Percentiles rank a stretch among this genome's conserved stretches.
Conservation (phyloP, 2,888 invertebrate species). For the Oxycera nigricornis region DNA sequence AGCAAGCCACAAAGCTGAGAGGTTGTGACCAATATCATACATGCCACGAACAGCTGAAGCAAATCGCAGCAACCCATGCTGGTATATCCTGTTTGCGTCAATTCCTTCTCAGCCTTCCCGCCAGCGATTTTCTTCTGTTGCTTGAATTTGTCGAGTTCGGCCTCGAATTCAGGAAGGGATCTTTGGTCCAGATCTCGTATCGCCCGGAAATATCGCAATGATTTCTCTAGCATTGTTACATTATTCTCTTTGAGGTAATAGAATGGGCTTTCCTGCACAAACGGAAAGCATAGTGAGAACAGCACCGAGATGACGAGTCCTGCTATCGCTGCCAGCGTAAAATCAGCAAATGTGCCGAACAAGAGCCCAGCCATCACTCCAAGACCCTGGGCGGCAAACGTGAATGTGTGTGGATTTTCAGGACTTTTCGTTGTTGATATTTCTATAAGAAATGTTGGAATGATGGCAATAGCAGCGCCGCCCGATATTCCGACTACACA, state of each 20-base stretch:
- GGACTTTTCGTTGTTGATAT: constrained; percentile 51
- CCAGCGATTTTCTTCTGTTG: constrained; percentile 9
- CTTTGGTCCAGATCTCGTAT: constrained; percentile 56
- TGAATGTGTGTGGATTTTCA: constrained; percentile 50
- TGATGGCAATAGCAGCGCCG: constrained; percentile 54
- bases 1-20: constrained; percentile 56
- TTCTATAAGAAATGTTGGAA: constrained; percentile 57
- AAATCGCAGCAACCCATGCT: not conserved
- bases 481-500: constrained; percentile 54
- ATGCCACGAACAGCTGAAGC: constrained; percentile 46
- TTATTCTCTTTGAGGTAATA: constrained; percentile 53
- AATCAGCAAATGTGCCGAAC: constrained; percentile 51
- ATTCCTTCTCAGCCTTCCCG: not conserved
- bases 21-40: constrained; percentile 52
- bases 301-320: constrained; percentile 52
- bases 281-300: constrained; percentile 56
- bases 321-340: constrained; percentile 51
- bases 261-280: constrained; percentile 57
- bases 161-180: constrained; percentile 52
- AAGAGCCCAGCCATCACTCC: constrained; percentile 55
- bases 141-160: constrained; percentile 52
- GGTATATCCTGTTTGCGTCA: not conserved
- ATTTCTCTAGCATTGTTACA: constrained; percentile 54
- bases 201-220: constrained; percentile 58
- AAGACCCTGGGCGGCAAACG: constrained; percentile 53